phyloP scores from a whole-genome alignment of 2,797 vertebrate genomes.

The Neomorphus geoffroyi region DNA sequence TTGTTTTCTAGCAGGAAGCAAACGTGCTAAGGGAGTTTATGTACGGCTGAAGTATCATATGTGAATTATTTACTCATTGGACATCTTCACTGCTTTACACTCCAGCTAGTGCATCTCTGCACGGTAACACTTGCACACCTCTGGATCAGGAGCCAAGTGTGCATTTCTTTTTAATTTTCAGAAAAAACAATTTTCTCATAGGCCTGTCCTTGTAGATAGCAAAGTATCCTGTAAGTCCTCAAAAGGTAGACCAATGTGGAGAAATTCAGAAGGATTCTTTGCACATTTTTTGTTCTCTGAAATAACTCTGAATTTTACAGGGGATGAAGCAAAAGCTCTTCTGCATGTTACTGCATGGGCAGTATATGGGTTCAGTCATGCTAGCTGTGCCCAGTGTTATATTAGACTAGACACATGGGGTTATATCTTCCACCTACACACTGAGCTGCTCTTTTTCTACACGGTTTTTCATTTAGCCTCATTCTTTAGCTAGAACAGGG shows the following conservation, averaged over 20 bases:
- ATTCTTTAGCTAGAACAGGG: neutral
- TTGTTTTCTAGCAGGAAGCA: neutral
- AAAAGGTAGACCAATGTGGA: neutral
- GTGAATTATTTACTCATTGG: rapidly evolving
- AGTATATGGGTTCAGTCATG: neutral
- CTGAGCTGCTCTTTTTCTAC: neutral
- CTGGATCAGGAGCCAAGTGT: neutral
- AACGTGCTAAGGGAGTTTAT: neutral
- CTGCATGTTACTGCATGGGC: rapidly evolving
- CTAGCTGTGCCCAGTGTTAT: neutral
- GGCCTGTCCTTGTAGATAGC: neutral
- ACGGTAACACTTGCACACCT: neutral
- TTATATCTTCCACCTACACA: neutral
- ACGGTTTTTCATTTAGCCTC: neutral
- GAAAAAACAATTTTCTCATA: neutral
- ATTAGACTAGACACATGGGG: neutral
- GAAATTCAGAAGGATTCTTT: neutral
- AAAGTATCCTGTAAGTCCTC: neutral
- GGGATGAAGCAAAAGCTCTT: neutral
- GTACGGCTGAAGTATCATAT: neutral
- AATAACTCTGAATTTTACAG: neutral
- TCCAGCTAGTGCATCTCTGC: neutral
- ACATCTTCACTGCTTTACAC: neutral
- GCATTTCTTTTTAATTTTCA: neutral
- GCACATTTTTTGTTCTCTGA: rapidly evolving